Base-by-base conservation (phyloP, 2,888 invertebrate genomes). In the Parnassius mnemosyne region DNA sequence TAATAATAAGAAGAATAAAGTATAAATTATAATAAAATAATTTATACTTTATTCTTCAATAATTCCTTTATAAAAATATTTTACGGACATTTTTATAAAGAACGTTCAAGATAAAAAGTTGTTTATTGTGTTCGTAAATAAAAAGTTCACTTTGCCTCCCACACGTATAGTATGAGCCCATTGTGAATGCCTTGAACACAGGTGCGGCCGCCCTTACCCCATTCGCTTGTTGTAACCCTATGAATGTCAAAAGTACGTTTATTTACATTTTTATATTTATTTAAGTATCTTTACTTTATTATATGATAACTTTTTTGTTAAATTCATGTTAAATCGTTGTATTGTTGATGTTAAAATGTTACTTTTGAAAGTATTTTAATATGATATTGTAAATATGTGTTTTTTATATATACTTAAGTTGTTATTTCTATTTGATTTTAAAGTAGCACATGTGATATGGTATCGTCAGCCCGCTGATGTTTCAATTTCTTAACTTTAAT, bases 111-210 rank as follows among this genome's bases (percentile, higher is more conserved):
- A 78, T 83, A 87, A 87, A 85, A 88, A 88, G 88, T 89, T 87
- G 85, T 88, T 88, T 88, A 89, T 88, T 89, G 87, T 89, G 86
- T 88, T 87, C 87, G 83, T 84, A 87, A 88, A 89, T 88, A 89
- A 89, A 89, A 87, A 87, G 88, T 89, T 89, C 87, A 84, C 84
- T 85, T 84, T 85, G 81, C 82, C 84, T 81, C 80, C 78, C 75
- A 72, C 69, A 75, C 77, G 81, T 80, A 87, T 88, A 89, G 87
- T 87, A 77, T 69, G 73, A 77, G 77, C 72, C 85, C 76, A 84
- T 88, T 88, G 87, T 84, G 76, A 71, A 65, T 66, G 69, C 68
- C 68, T 49, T 73, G 73, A 79, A 79, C 76, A 82, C 87, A 87
- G 87, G 87, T 88, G 87, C 75, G 77, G 73, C 71, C 75, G 71